These are phyloP conservation scores for Lymantria monacha DNA, from an alignment of 2,888 invertebrate genomes.

Conservation along the genomic window DNA sequence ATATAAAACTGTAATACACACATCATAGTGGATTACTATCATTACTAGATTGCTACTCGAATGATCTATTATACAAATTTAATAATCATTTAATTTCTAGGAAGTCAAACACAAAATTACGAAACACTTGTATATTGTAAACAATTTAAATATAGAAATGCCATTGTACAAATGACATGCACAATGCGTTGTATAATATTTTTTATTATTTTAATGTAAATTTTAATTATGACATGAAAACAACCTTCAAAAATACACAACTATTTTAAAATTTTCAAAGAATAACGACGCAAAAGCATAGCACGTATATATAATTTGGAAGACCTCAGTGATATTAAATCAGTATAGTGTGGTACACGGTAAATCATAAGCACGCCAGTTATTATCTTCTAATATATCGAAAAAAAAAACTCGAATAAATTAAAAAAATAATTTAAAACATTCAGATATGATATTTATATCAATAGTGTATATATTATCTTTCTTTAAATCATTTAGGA, in stretches of 20 bases:
- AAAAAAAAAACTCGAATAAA: too few species aligned
- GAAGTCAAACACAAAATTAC: slow-evolving; percentile 1
- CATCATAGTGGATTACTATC: too few species aligned
- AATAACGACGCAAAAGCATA: slow-evolving; percentile 14
- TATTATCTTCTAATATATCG: slow-evolving; percentile 1
- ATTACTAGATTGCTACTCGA: neutral
- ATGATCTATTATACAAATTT: neutral
- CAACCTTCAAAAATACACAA: neutral
- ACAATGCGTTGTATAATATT: slow-evolving; percentile 1
- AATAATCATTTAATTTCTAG: slow-evolving; percentile 2
- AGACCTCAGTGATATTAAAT: slow-evolving; percentile 45
- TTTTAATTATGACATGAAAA: slow-evolving; percentile 5
- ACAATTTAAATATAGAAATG: neutral
- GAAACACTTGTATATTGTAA: neutral
- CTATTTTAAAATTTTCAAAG: neutral
- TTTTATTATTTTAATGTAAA: slow-evolving; percentile 3
- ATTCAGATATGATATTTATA: too few species aligned
- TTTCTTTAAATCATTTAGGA: too few species aligned
- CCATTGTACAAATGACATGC: slow-evolving; percentile 5
- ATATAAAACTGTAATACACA: too few species aligned
- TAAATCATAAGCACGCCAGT: neutral
- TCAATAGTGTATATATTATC: too few species aligned
- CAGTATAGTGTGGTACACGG: slow-evolving; percentile 25
- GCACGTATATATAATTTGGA: slow-evolving; percentile 36
- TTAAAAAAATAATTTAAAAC: too few species aligned